Conservation (phyloP, 2,888 invertebrate genomes). For the Lepidonotus clava region DNA sequence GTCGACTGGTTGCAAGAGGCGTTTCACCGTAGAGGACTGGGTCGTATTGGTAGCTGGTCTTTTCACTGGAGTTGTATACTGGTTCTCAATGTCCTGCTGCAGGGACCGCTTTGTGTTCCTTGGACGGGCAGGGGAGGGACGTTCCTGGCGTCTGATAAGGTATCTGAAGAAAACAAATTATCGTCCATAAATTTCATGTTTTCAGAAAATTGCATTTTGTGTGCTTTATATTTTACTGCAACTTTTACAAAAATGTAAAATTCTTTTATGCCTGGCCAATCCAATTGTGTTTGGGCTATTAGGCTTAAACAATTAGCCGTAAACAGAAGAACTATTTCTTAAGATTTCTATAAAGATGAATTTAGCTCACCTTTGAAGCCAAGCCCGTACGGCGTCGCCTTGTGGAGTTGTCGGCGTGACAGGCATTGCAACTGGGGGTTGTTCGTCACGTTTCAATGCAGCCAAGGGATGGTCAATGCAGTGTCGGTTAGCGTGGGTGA, state of each 20-base stretch:
- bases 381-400: constrained; percentile 51
- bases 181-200: too few relatives aligned
- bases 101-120: constrained; percentile 61
- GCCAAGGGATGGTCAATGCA: constrained; percentile 87
- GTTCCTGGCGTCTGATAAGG: not conserved
- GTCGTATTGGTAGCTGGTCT: not conserved
- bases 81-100: constrained; percentile 60
- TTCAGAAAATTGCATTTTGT: too few relatives aligned
- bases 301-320: too few relatives aligned
- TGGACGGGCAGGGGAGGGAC: constrained; percentile 25
- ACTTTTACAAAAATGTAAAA: too few relatives aligned
- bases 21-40: not conserved
- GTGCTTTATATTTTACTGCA: too few relatives aligned
- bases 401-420: not conserved
- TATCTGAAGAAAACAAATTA: not conserved
- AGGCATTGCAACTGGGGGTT: not conserved
- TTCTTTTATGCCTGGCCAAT: too few relatives aligned
- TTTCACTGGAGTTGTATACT: constrained; percentile 15
- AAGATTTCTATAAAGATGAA: constrained; percentile 49
- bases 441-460: constrained; percentile 80
- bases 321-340: too few relatives aligned
- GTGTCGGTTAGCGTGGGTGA: constrained; percentile 89
- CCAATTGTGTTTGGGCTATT: too few relatives aligned
- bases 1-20: not conserved
- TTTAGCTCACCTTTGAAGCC: constrained; percentile 58